Percentiles rank a stretch among this genome's conserved stretches.
These are phyloP conservation scores for Saturnia japonica DNA, from an alignment of 2,888 invertebrate genomes.

Conservation along the genomic window DNA sequence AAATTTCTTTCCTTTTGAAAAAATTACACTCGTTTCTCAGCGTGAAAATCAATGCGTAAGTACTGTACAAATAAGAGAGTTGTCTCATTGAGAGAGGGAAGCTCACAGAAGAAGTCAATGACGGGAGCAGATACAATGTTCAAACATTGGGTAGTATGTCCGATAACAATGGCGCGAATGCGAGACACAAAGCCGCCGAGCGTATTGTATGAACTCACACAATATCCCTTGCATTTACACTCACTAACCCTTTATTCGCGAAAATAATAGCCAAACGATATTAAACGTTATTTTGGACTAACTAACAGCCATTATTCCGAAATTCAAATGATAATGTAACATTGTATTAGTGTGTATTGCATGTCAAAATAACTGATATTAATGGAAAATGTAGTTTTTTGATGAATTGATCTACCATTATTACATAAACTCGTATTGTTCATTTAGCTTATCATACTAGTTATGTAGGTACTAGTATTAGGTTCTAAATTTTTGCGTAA, in stretches of 20 bases:
- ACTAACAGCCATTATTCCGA: slow-evolving; percentile 32
- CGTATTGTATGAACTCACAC: slow-evolving; percentile 76
- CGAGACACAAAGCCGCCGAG: slow-evolving; percentile 73
- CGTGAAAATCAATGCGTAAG: slow-evolving; percentile 23
- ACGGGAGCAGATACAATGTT: slow-evolving; percentile 72
- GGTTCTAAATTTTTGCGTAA: not conserved
- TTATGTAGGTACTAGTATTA: not conserved
- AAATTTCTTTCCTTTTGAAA: not conserved
- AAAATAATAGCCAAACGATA: slow-evolving; percentile 54
- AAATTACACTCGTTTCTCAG: not conserved
- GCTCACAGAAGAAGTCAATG: slow-evolving; percentile 53
- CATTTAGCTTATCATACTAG: not conserved
- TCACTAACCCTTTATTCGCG: slow-evolving; percentile 43
- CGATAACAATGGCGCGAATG: slow-evolving; percentile 75
- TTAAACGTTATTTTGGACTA: slow-evolving; percentile 42
- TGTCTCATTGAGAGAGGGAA: slow-evolving; percentile 66
- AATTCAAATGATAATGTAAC: slow-evolving; percentile 30
- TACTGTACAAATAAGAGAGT: slow-evolving; percentile 58
- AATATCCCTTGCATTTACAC: slow-evolving; percentile 75
- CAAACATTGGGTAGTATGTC: slow-evolving; percentile 79
- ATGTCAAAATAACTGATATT: slow-evolving; percentile 71
- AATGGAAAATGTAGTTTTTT: slow-evolving; percentile 63
- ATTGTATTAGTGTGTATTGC: slow-evolving; percentile 50
- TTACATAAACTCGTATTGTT: slow-evolving; percentile 27
- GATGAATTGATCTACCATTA: slow-evolving; percentile 57